Percentiles rank a stretch among this genome's conserved stretches.
Conservation (phyloP, 2,888 invertebrate species). For the Barypeithes pellucidus region DNA sequence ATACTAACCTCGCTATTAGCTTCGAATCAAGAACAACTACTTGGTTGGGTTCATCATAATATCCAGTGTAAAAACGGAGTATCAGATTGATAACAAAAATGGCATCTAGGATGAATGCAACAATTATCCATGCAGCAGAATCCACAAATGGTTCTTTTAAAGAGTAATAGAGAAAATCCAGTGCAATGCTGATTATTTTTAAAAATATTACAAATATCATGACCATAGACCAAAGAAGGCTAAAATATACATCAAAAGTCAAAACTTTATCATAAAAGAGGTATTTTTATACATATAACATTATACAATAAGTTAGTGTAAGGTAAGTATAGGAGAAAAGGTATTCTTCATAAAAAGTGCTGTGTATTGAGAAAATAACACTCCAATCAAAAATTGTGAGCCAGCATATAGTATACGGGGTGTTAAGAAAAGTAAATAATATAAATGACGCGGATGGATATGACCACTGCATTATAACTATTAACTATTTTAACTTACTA, state of each 20-base stretch:
- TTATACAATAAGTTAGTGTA: too few species aligned
- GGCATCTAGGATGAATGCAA: constrained; percentile 48
- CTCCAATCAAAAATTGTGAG: too few species aligned
- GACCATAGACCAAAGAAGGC: constrained; percentile 60
- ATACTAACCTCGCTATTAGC: constrained; percentile 57
- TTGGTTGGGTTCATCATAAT: constrained; percentile 63
- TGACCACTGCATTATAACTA: background rate
- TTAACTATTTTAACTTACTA: constrained; percentile 53
- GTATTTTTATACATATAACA: too few species aligned
- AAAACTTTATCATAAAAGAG: background rate
- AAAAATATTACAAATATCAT: constrained; percentile 58
- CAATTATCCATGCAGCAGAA: constrained; percentile 35
- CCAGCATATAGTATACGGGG: too few species aligned
- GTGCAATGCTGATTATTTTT: constrained; percentile 58
- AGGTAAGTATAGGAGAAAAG: too few species aligned
- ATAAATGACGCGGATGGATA: too few species aligned
- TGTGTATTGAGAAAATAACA: too few species aligned
- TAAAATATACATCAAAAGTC: constrained; percentile 48
- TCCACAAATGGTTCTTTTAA: constrained; percentile 32
- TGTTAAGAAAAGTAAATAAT: too few species aligned
- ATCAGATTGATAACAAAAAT: constrained; percentile 57
- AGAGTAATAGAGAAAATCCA: constrained; percentile 56
- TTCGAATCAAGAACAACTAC: constrained; percentile 60
- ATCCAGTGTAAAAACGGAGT: constrained; percentile 61
- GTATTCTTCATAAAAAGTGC: too few species aligned